Base-by-base conservation (phyloP, 2,888 invertebrate genomes). In the Philhelius pedissequus region DNA sequence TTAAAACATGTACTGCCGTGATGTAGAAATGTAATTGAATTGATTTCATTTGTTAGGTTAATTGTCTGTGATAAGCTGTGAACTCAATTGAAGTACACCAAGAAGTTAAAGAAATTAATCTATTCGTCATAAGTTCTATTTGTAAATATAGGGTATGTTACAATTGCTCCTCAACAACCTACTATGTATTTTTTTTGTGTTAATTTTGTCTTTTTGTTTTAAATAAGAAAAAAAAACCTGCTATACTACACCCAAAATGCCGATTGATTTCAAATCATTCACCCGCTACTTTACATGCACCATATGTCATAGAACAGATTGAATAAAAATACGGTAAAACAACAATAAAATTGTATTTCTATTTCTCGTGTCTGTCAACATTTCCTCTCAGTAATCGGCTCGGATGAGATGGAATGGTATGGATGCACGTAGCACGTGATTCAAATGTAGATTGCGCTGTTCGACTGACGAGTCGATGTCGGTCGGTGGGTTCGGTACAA, bases 401-500 rank as follows among this genome's bases (percentile, higher is more conserved):
- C 20, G 22, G 27, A 32, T 6, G 35, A 13, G 7, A 38, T 22
- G 48, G 58, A 52, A 40, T 11, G 48, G 58, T 43, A 40, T 11
- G 27, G 30, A 13, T 50, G 45, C 15, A 60, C 40, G 15, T 27
- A 70, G 77, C 77, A 78, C 70, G 77, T 70, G 70, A 78, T 56
- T 69, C 25, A 60, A 60, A 60, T 69, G 62, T 35, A 60, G 38
- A 60, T 40, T 25, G 50, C 43, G 20, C 30, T 25, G 43, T n/a
- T n/a, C n/a, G n/a, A n/a, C n/a, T n/a, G n/a, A n/a, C n/a, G n/a
- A n/a, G n/a, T 58, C 35, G 66, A 43, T 45, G 20, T 45, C 32
- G 32, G 45, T 48, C 48, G 22, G 22, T 48, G 35, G 11, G 13
- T 13, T 7, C 48, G n/a, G 69, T 40, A 60, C 32, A 74, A 54